Percentiles rank a stretch among this genome's conserved stretches.
Conservation (phyloP, 1,140 invertebrate genomes). For the Himalopsyche phryganea region DNA sequence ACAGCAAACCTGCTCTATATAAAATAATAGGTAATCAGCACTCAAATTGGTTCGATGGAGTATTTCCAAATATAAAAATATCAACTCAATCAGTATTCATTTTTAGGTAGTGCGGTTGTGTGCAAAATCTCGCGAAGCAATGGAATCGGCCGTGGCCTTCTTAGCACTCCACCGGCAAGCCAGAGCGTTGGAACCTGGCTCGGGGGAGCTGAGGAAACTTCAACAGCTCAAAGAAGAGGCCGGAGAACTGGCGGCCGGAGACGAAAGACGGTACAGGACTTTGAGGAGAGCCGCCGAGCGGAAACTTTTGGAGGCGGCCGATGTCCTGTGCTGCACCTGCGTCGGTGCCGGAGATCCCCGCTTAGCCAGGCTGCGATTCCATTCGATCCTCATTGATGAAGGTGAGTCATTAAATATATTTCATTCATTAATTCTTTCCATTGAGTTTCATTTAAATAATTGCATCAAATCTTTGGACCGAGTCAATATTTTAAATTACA, state of each 20-base stretch:
- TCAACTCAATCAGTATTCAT: no score
- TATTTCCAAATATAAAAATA: no score
- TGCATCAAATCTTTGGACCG: no score
- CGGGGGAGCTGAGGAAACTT: conserved; percentile 89
- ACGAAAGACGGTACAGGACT: conserved; percentile 91
- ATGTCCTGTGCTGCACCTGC: conserved; percentile 99
- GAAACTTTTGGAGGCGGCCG: conserved; percentile 89
- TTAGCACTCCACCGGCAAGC: conserved; percentile 97
- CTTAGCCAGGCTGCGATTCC: conserved; percentile 87
- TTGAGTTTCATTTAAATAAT: no score
- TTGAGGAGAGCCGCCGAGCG: conserved; percentile 91
- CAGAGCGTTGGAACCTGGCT: conserved; percentile 80
- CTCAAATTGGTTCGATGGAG: no score
- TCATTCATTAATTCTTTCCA: no score
- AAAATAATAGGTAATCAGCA: no score
- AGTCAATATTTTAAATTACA: no score
- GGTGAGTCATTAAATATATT: conserved; percentile 64
- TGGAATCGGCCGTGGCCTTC: conserved; percentile 97
- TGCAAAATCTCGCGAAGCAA: conserved; percentile 96
- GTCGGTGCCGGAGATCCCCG: conserved; percentile 96
- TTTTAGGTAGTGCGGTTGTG: conserved; percentile 89
- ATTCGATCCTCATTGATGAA: conserved; percentile 97
- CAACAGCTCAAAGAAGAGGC: conserved; percentile 97
- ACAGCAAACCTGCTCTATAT: no score
- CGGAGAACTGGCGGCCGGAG: conserved; percentile 87